phyloP scores from a whole-genome alignment of 2,797 vertebrate species.

The Iguana delicatissima region DNA sequence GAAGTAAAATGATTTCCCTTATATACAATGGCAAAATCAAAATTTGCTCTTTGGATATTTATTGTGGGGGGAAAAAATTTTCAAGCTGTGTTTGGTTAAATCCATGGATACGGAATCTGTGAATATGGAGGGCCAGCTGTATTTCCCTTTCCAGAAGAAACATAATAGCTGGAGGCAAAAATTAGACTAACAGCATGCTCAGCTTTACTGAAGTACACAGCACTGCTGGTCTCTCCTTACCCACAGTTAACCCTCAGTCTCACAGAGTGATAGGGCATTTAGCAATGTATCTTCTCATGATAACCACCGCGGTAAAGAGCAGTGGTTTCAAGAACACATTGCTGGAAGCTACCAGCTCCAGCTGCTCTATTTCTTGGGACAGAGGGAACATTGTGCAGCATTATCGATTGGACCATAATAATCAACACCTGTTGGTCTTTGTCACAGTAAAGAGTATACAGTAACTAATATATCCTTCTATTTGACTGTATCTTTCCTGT shows the following conservation, averaged over 20 bases:
- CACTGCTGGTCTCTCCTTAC: neutral
- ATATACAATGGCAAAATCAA: too few relatives aligned
- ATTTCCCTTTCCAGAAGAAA: too few relatives aligned
- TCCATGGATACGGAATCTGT: too few relatives aligned
- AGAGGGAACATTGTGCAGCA: neutral
- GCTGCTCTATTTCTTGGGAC: neutral
- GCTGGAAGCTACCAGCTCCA: neutral
- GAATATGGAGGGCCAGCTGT: too few relatives aligned
- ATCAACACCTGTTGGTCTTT: constrained; percentile 24
- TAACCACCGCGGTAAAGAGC: neutral
- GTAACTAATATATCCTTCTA: constrained; percentile 66
- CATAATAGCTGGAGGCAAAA: neutral
- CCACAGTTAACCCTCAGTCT: neutral
- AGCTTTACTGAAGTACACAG: neutral
- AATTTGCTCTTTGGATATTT: too few relatives aligned
- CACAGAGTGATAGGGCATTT: neutral
- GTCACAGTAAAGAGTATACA: constrained; percentile 32
- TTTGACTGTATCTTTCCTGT: constrained; percentile 66
- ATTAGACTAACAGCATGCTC: neutral
- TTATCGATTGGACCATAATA: constrained; percentile 5
- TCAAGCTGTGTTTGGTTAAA: too few relatives aligned
- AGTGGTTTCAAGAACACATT: neutral
- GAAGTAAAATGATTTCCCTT: too few relatives aligned
- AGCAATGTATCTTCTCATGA: neutral
- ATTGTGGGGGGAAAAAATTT: too few relatives aligned